Evolutionary conservation across 2,113 vertebrate genomes (phyloP).

Genomic region (Dasyurus viverrinus): DNA sequence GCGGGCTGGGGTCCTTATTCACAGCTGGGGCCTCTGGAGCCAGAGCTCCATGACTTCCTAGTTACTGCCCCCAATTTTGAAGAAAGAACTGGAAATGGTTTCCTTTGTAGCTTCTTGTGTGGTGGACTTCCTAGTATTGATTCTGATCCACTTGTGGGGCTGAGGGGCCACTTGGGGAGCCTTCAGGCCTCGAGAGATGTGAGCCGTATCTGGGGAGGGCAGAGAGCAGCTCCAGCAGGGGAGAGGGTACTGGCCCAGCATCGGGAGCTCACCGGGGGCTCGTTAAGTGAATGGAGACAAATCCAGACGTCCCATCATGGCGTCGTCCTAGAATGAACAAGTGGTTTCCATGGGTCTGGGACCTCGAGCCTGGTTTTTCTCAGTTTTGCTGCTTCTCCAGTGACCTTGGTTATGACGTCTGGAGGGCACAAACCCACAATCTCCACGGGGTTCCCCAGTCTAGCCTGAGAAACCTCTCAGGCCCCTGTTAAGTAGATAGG

Average conservation of each 20-base stretch:
- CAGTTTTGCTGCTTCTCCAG: neutral
- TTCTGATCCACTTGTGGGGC: neutral
- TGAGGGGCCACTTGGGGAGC: neutral
- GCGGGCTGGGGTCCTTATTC: neutral
- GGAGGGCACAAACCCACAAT: neutral
- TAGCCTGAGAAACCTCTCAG: neutral
- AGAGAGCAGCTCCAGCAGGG: neutral
- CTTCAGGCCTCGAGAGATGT: accelerated
- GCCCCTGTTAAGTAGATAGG: neutral
- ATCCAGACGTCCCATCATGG: neutral
- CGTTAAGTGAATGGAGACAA: neutral
- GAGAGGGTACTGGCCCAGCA: too few species aligned
- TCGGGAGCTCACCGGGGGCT: too few species aligned
- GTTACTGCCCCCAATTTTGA: neutral
- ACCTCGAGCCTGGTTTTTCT: neutral
- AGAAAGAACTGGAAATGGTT: neutral
- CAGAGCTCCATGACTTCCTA: neutral
- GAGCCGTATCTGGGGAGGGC: neutral
- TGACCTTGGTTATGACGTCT: neutral
- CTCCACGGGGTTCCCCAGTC: neutral
- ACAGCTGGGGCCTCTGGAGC: too few species aligned
- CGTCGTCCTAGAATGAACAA: too few species aligned
- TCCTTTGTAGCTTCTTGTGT: neutral
- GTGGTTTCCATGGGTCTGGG: accelerated
- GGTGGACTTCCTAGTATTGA: neutral